A percentile compares a stretch with the other conserved stretches of the same genome.
Conservation (phyloP, 2,113 vertebrate species). For the Climacteris rufus region DNA sequence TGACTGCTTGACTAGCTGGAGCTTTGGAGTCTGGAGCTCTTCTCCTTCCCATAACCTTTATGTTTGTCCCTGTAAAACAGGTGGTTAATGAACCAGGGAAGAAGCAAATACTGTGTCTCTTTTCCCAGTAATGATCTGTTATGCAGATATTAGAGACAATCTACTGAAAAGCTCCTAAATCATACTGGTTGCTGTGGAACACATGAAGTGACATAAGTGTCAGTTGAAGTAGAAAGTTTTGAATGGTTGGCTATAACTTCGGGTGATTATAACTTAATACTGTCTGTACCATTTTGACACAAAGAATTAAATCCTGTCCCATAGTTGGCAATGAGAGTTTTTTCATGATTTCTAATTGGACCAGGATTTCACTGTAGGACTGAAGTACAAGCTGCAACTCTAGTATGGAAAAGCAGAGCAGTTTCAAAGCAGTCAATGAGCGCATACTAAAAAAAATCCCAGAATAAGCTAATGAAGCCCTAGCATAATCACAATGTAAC, state of each 20-base stretch:
- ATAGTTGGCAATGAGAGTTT: neutral
- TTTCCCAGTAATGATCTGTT: neutral
- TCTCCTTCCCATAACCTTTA: neutral
- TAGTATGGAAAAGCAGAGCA: neutral
- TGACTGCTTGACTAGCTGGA: neutral
- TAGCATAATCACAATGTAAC: neutral
- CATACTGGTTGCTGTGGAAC: neutral
- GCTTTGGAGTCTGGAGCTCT: neutral
- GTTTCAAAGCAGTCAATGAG: neutral
- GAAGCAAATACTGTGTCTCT: neutral
- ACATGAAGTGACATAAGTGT: neutral
- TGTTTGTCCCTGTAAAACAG: neutral
- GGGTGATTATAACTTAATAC: neutral
- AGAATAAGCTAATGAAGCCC: neutral
- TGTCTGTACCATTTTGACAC: neutral
- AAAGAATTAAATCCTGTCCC: neutral
- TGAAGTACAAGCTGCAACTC: neutral
- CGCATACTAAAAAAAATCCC: neutral
- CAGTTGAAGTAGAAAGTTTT: neutral
- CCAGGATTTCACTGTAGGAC: neutral
- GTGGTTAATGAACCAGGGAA: neutral
- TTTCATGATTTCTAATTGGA: neutral
- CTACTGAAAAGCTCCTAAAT: neutral
- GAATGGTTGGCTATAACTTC: neutral
- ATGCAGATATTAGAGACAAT: neutral